These are phyloP conservation scores for Eubucco bourcierii DNA, from an alignment of 2,113 vertebrate genomes.

Conservation along the genomic window DNA sequence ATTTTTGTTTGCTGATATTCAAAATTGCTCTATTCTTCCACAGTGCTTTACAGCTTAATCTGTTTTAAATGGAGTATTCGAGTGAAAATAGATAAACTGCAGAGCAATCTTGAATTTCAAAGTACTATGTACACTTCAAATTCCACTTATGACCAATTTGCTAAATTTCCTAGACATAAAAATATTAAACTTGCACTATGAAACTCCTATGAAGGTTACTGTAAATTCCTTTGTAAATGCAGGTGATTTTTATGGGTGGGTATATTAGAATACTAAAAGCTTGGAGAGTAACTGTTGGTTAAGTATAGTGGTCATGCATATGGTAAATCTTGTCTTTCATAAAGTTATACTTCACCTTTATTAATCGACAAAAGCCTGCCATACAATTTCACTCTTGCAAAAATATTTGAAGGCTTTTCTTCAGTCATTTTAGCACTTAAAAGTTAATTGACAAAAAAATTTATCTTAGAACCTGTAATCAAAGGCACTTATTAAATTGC, in stretches of 20 bases:
- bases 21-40: not conserved
- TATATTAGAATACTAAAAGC: not conserved
- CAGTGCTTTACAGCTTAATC: not conserved
- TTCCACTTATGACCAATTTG: not conserved
- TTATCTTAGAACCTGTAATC: not conserved
- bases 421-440: not conserved
- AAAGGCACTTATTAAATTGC: not conserved
- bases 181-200: not conserved
- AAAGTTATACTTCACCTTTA: not conserved
- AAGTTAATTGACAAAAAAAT: not conserved
- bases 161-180: not conserved
- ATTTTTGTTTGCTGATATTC: conserved; percentile 9
- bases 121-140: not conserved
- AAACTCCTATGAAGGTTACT: not conserved
- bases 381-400: not conserved
- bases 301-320: not conserved
- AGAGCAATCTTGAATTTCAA: not conserved
- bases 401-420: not conserved
- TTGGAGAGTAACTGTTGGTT: not conserved
- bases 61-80: not conserved
- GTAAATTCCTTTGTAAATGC: not conserved
- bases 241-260: not conserved
- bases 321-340: not conserved
- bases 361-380: not conserved
- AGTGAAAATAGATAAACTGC: conserved; percentile 8